Percentiles rank a stretch among this genome's conserved stretches.
These are phyloP conservation scores for Notiomystis cincta DNA, from an alignment of 2,113 vertebrate genomes.

Conservation along the genomic window DNA sequence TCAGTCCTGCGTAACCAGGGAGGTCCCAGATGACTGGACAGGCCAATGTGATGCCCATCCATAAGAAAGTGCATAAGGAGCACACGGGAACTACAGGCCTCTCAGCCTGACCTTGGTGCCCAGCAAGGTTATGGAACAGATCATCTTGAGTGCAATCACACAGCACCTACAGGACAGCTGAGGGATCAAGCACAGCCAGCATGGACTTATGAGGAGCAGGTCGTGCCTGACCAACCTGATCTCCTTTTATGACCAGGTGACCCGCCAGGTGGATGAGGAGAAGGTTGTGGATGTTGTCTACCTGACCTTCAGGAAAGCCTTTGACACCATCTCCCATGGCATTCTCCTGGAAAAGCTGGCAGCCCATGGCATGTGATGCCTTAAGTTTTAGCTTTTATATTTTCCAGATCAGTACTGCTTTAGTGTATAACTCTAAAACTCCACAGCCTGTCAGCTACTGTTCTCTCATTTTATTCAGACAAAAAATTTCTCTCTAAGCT, in stretches of 20 bases:
- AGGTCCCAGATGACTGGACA: not conserved
- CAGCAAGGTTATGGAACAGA: not conserved
- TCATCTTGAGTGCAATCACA: not conserved
- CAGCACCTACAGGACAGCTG: not conserved
- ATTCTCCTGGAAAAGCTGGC: not conserved
- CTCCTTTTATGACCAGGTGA: not conserved
- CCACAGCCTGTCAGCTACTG: too few relatives aligned
- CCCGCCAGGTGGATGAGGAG: fast-evolving
- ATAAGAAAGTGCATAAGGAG: not conserved
- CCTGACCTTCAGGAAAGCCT: not conserved
- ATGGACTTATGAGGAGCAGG: not conserved
- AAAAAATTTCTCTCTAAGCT: too few relatives aligned
- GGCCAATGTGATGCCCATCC: not conserved
- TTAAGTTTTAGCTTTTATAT: too few relatives aligned
- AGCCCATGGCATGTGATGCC: fast-evolving
- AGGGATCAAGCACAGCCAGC: not conserved
- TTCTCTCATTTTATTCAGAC: too few relatives aligned
- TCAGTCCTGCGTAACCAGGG: not conserved
- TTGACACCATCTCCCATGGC: fast-evolving
- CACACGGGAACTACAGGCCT: not conserved
- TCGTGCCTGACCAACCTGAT: not conserved
- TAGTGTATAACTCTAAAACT: too few relatives aligned
- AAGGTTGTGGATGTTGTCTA: not conserved
- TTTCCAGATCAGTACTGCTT: too few relatives aligned
- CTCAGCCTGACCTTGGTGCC: not conserved